A percentile compares a stretch with the other conserved stretches of the same genome.
Evolutionary conservation across 2,113 vertebrate genomes (phyloP).

Genomic region (Phylloscopus whistleri): DNA sequence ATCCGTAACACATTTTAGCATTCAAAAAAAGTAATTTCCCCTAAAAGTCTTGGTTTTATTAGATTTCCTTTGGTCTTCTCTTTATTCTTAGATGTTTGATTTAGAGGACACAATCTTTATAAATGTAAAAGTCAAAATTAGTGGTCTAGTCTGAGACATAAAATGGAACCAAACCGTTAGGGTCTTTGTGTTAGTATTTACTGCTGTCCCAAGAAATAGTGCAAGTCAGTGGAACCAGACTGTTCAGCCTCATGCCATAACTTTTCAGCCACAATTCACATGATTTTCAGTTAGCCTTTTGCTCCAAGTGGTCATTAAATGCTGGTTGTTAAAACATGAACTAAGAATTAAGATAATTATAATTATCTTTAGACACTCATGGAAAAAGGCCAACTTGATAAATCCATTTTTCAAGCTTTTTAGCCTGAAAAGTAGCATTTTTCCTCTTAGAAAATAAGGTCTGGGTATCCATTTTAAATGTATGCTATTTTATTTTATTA

Average conservation of each 20-base stretch:
- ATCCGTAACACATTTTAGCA: background rate
- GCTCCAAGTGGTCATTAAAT: background rate
- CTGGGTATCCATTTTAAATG: background rate
- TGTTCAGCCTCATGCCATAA: accelerated
- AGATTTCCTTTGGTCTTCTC: background rate
- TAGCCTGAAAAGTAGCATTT: background rate
- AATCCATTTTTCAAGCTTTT: background rate
- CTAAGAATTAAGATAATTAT: background rate
- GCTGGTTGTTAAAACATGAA: background rate
- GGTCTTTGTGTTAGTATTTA: background rate
- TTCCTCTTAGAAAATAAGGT: background rate
- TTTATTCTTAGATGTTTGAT: background rate
- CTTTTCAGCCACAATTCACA: background rate
- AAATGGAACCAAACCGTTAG: background rate
- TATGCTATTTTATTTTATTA: background rate
- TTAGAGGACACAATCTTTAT: background rate
- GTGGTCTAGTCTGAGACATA: background rate
- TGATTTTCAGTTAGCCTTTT: background rate
- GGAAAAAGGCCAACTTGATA: background rate
- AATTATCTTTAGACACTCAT: background rate
- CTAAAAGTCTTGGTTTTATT: background rate
- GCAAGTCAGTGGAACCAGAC: background rate
- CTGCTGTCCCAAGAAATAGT: background rate
- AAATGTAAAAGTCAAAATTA: background rate
- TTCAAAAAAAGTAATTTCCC: background rate